phyloP scores from a whole-genome alignment of 2,888 invertebrate species.

The Scotopteryx bipunctaria region DNA sequence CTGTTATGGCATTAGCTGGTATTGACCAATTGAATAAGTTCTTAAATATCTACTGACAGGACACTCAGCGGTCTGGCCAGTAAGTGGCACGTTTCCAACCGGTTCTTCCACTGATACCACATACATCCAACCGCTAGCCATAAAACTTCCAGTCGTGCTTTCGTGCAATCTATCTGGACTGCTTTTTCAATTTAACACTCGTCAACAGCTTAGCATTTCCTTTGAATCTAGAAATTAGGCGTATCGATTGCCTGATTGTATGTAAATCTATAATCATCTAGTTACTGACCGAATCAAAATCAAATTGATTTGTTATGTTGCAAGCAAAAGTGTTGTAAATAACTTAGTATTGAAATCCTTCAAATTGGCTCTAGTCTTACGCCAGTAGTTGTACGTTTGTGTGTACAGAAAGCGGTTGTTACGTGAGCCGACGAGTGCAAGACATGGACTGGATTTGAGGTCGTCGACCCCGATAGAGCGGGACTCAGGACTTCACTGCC shows the following conservation, averaged over 20 bases:
- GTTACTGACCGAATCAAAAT: conserved; percentile 24
- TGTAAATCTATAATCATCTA: conserved; percentile 31
- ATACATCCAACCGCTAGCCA: conserved; percentile 33
- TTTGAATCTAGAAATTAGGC: conserved; percentile 9
- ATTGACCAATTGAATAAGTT: conserved; percentile 26
- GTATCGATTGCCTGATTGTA: conserved; percentile 31
- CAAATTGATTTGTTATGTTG: conserved; percentile 30
- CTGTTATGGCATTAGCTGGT: conserved; percentile 21
- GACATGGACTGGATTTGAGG: conserved; percentile 79
- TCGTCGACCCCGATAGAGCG: conserved; percentile 72
- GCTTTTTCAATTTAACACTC: conserved; percentile 18
- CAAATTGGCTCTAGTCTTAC: conserved; percentile 27
- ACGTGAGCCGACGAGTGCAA: conserved; percentile 76
- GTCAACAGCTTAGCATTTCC: not conserved
- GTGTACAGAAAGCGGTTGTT: conserved; percentile 73
- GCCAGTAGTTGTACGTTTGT: conserved; percentile 39
- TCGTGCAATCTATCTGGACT: conserved; percentile 17
- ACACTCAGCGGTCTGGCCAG: conserved; percentile 31
- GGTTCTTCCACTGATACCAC: conserved; percentile 32
- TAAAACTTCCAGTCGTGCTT: conserved; percentile 33
- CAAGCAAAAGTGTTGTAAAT: conserved; percentile 19
- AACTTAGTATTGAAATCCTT: conserved; percentile 29
- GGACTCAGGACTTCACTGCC: conserved; percentile 77
- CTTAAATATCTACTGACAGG: conserved; percentile 30
- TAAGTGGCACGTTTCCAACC: conserved; percentile 38